Conservation (phyloP, 2,797 vertebrate species). For the Atherinosoma microstoma region DNA sequence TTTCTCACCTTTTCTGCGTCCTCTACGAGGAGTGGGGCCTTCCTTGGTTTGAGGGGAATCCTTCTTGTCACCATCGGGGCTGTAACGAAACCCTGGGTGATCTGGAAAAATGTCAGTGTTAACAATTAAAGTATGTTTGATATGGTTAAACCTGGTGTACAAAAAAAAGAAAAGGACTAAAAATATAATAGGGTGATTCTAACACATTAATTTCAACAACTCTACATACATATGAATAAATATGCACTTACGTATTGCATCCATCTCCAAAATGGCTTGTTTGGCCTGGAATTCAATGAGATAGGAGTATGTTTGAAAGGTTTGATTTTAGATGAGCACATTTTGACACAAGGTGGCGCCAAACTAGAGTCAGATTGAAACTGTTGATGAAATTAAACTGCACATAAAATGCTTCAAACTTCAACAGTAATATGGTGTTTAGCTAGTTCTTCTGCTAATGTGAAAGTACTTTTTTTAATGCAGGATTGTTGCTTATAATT, state of each 20-base stretch:
- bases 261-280: conserved; percentile 98
- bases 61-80: conserved; percentile 86
- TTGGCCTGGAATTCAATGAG: conserved; percentile 87
- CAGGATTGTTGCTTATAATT: neutral
- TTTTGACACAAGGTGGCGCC: conserved; percentile 56
- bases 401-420: neutral
- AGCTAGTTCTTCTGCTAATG: neutral
- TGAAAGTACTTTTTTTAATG: neutral
- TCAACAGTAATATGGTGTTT: neutral
- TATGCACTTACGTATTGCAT: conserved; percentile 91
- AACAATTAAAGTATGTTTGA: neutral
- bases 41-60: conserved; percentile 84
- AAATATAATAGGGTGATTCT: neutral
- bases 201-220: neutral
- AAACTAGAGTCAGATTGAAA: neutral
- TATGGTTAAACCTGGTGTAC: neutral
- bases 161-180: neutral
- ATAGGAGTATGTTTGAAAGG: neutral
- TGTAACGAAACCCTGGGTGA: conserved; percentile 93
- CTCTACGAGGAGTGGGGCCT: conserved; percentile 85
- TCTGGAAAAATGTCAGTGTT: conserved; percentile 76
- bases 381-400: neutral
- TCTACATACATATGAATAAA: neutral
- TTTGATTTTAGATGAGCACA: neutral
- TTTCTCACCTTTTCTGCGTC: conserved; percentile 91